Evolutionary conservation across 1,140 invertebrate species (phyloP).

Genomic region (Apolygus lucorum): DNA sequence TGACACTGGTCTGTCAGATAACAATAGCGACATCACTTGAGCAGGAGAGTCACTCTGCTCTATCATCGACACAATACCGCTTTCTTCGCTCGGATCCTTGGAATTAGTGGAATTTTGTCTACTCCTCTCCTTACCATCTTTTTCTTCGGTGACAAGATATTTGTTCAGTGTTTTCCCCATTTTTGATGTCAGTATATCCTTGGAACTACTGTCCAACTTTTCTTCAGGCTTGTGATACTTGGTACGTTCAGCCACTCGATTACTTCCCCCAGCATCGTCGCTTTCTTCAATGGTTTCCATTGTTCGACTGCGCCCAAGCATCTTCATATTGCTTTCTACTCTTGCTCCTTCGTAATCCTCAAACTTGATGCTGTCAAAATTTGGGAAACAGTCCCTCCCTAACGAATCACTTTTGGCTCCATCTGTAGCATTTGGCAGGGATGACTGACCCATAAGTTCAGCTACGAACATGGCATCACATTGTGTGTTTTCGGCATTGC

Average conservation of each 20-base stretch:
- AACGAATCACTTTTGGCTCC: too few relatives aligned
- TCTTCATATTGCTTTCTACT: conserved; percentile 3
- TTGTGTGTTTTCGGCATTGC: too few relatives aligned
- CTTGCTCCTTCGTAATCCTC: conserved; percentile 16
- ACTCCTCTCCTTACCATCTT: not conserved
- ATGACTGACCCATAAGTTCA: too few relatives aligned
- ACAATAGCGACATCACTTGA: not conserved
- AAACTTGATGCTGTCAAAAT: not conserved
- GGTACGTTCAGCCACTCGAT: not conserved
- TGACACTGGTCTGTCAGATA: not conserved
- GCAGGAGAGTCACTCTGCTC: conserved; percentile 1
- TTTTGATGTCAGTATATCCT: conserved; percentile 22
- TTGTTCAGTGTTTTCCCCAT: conserved; percentile 22
- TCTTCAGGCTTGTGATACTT: not conserved
- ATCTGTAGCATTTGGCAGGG: too few relatives aligned
- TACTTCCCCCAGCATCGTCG: too few relatives aligned
- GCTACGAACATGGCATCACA: too few relatives aligned
- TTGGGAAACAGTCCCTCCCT: too few relatives aligned
- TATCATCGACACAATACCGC: not conserved
- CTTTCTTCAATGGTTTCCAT: conserved; percentile 16
- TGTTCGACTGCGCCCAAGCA: conserved; percentile 2
- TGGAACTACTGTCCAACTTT: not conserved
- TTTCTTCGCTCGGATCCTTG: conserved; percentile 8
- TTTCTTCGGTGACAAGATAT: not conserved
- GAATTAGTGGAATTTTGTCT: conserved; percentile 16